These are phyloP conservation scores for Itoplectis maculator DNA, from an alignment of 2,888 invertebrate genomes.

Conservation along the genomic window DNA sequence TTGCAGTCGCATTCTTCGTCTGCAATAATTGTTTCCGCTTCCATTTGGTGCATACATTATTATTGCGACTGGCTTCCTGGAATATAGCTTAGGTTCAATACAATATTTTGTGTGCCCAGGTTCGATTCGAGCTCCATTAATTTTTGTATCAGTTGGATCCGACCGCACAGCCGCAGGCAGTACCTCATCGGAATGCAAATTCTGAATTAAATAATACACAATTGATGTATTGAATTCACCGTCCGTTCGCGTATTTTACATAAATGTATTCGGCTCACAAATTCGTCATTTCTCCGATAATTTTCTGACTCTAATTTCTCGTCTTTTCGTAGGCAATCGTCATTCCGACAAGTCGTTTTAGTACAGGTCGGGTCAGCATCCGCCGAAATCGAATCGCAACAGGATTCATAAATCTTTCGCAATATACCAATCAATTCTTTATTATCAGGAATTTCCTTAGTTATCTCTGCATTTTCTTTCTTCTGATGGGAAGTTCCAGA, in stretches of 20 bases:
- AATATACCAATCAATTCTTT: constrained; percentile 21
- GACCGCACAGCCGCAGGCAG: not conserved
- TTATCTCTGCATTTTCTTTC: not conserved
- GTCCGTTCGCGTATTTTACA: not conserved
- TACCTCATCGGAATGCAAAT: constrained; percentile 2
- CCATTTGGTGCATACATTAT: constrained; percentile 37
- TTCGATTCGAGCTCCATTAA: not conserved
- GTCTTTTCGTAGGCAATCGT: constrained; percentile 25
- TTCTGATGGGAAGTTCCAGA: constrained; percentile 5
- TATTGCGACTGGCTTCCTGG: constrained; percentile 33
- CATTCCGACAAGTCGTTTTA: constrained; percentile 37
- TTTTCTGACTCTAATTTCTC: not conserved
- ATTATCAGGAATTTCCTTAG: not conserved
- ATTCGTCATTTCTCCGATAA: not conserved
- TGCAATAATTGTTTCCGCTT: constrained; percentile 27
- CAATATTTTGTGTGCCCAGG: not conserved
- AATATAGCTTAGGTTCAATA: not conserved
- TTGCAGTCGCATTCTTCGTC: constrained; percentile 32
- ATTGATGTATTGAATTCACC: not conserved
- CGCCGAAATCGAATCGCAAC: constrained; percentile 17
- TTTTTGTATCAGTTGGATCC: not conserved
- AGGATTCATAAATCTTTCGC: constrained; percentile 46
- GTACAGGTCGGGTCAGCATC: constrained; percentile 17
- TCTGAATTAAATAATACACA: not conserved
- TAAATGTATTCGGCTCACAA: constrained; percentile 20